Conservation (phyloP, 2,797 vertebrate genomes). For the Chelon labrosus region DNA sequence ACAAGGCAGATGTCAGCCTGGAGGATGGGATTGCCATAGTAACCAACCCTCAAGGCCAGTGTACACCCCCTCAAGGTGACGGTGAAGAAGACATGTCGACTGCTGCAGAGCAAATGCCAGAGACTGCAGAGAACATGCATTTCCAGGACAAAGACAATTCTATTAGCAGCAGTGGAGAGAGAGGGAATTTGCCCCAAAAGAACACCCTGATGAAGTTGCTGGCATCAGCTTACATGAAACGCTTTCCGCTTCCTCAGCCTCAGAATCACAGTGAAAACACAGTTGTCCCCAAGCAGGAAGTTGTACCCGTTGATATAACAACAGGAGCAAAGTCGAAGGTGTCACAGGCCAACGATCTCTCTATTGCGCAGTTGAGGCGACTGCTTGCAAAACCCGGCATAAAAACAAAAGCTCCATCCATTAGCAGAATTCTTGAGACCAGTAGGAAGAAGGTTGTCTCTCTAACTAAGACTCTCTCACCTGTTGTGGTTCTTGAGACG, state of each 20-base stretch:
- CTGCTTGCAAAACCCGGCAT: conserved; percentile 68
- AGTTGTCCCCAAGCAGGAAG: conserved; percentile 72
- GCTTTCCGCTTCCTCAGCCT: conserved; percentile 46
- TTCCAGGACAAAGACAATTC: conserved; percentile 41
- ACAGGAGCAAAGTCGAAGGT: conserved; percentile 38
- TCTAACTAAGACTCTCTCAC: conserved; percentile 82
- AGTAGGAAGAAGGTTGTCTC: conserved; percentile 79
- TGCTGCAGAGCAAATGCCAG: conserved; percentile 36
- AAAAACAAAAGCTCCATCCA: conserved; percentile 74
- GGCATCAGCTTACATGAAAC: conserved; percentile 82
- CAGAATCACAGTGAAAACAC: conserved; percentile 33
- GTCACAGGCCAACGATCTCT: conserved; percentile 44
- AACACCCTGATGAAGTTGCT: conserved; percentile 81
- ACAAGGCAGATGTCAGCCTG: conserved; percentile 41
- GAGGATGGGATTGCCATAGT: conserved; percentile 45
- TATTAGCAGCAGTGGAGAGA: conserved; percentile 24
- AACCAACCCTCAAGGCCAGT: conserved; percentile 51
- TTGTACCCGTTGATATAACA: conserved; percentile 68
- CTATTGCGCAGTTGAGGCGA: conserved; percentile 71
- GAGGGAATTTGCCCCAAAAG: conserved; percentile 50
- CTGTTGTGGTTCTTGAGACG: conserved; percentile 87
- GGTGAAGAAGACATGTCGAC: conserved; percentile 33
- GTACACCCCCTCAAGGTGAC: conserved; percentile 28
- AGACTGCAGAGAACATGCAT: conserved; percentile 38
- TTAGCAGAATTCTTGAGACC: conserved; percentile 71